A percentile compares a stretch with the other conserved stretches of the same genome.
Conservation (phyloP, 2,797 vertebrate genomes). For the Euthynnus affinis region DNA sequence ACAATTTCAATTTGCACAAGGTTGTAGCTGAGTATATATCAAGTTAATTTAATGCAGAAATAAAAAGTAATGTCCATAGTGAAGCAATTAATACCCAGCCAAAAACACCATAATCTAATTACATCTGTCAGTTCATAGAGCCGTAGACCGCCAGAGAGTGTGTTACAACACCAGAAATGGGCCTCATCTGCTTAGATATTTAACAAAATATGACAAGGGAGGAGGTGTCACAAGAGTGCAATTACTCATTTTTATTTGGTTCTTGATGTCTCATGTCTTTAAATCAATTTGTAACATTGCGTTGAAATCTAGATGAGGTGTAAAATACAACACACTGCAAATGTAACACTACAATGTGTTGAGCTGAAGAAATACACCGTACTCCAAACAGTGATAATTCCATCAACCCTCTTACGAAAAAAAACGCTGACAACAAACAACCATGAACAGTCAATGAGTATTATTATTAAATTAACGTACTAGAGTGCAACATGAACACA, state of each 20-base stretch:
- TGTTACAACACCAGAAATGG: not conserved
- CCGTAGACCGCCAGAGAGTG: not conserved
- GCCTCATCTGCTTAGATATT: not conserved
- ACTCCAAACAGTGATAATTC: not conserved
- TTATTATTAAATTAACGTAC: conserved; percentile 18
- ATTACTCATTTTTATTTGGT: not conserved
- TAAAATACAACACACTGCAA: not conserved
- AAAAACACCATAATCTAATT: not conserved
- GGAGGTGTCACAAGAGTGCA: not conserved
- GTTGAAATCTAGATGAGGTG: not conserved
- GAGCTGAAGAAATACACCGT: not conserved
- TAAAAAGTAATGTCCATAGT: not conserved
- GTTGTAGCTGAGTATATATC: not conserved
- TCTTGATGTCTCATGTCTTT: too few relatives aligned
- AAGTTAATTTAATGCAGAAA: conserved; percentile 14
- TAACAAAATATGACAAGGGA: not conserved
- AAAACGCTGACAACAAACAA: not conserved
- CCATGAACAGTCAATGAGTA: not conserved
- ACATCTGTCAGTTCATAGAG: not conserved
- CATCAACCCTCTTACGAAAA: not conserved
- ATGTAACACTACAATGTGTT: not conserved
- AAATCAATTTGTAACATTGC: not conserved
- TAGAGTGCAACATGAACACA: conserved; percentile 2
- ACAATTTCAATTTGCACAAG: conserved; percentile 4
- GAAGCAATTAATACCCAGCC: not conserved